Evolutionary conservation across 2,797 vertebrate genomes (phyloP), one percentile per base, ranked within the genome.

Genomic region (Gambelia wislizenii): DNA sequence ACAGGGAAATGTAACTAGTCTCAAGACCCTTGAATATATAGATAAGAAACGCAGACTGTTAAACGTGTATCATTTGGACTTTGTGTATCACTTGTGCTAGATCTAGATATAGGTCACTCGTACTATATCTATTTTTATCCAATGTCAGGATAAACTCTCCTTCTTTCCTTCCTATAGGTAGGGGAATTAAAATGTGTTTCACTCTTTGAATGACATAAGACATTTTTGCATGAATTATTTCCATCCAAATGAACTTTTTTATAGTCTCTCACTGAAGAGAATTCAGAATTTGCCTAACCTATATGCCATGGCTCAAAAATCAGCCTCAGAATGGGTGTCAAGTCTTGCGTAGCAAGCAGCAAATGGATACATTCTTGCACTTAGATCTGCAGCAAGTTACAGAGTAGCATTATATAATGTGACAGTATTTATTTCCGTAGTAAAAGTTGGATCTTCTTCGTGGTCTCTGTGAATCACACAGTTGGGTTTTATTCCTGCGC

Each of bases 331-430:
- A 89, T 89, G 92, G 85, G 91, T 76, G 69, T 83, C 54, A 27
- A n/a, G 1, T 89, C 93, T 93, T 92, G 64, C 87, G 42, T 83
- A 92, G 61, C 87, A 59, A 36, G 80, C 54, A 54, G n/a, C 79
- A 87, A 90, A 49, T 33, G 36, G 87, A 91, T 77, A 84, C 80
- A 84, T 59, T 89, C 69, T 78, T 59, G 72, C 13, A 0, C 72
- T 33, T 88, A 81, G 18, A 49, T 84, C 7, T 25, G n/a, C 54
- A 52, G 54, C 20, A 49, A 61, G 64, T 84, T 83, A 49, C 30
- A 42, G 25, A 91, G 42, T 91, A 87, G 81, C 89, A 86, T 54
- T 9, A 0, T 89, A 83, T 91, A 87, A 82, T 75, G 56, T 72
- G n/a, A 72, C 86, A 72, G 42, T 76, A 0, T 84, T 85, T 92